Base-by-base conservation (phyloP, 2,797 vertebrate genomes). In the Pipistrellus pipistrellus region DNA sequence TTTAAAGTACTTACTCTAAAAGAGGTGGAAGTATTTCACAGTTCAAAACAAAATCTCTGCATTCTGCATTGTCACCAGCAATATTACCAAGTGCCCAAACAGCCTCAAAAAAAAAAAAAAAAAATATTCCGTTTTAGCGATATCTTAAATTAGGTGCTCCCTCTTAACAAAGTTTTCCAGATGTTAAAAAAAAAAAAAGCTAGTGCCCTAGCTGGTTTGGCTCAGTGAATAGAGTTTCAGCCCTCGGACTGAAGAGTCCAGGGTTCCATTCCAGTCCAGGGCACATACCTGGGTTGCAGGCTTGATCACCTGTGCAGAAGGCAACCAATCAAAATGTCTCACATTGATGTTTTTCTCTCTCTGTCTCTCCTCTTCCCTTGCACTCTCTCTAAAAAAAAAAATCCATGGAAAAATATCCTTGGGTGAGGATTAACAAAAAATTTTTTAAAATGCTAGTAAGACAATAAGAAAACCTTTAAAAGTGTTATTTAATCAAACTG, bases 51-150 rank as follows among this genome's bases (percentile, higher is more conserved):
- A 99, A 99, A 98, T 99, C 99, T 98, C 99, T 99, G 98, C 99
- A 99, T 98, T 99, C 99, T 97, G 99, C 99, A 97, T 99, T 99
- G 95, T 99, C 99, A 88, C 99, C 99, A 97, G 99, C 99, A 97
- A 99, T 99, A 97, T 99, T 99, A 86, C 99, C 99, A 97, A 99
- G 98, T 88, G 99, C 99, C 99, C 99, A 99, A 57, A 99, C 99
- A 64, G 99, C 99, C 99, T 99, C 97, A 92, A 96, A 98, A 98
- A 97, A 94, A 96, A 4, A 98, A 94, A 21, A 86, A 62, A n/a
- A n/a, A n/a, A n/a, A n/a, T 18, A 76, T 95, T 92, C n/a, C 77
- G 21, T 89, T 93, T 91, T 10, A 10, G 81, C 4, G 83, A 3
- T 80, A 75, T 75, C n/a, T 68, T 92, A 71, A 88, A 88, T 72